Base-by-base conservation (phyloP, 1,140 invertebrate species). In the Alviniconcha marisindica region DNA sequence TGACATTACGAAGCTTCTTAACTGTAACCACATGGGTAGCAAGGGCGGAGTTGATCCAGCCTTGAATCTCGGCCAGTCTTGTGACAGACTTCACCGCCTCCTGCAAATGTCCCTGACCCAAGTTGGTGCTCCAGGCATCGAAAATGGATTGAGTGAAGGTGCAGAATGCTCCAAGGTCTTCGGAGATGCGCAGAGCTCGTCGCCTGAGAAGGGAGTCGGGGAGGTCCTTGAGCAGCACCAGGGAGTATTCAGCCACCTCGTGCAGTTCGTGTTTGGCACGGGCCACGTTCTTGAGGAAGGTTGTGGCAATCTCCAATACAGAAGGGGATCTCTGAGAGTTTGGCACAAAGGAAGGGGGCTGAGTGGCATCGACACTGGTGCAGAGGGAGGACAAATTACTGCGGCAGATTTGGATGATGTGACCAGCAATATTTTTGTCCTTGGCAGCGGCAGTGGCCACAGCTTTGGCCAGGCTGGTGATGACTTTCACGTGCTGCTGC, bases 81-180 rank as follows among this genome's bases (percentile, higher is more conserved):
- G 51, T 54, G 38, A 76, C 73, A 24, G 69, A 33, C 42, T 76
- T 76, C 7, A 76, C 73, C 42, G 42, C 73, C 44, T 76, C 73
- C 73, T 76, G 73, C 36, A 44, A n/a, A 10, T 10, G 24, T 2
- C 18, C 44, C 10, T 5, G 44, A 36, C 73, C 24, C 12, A 24
- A 51, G 2, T n/a, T 54, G 10, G 12, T 5, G 40, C 73, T n/a
- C 73, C 73, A 80, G 5, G 38, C 40, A 10, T 80, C 78, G 21
- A 80, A 66, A 38, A 80, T 69, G 78, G 78, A 80, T 40, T 80
- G 56, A 2, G 60, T n/a, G 60, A 80, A 80, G 60, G 78, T 38
- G 56, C 78, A 80, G 56, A 80, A 80, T 56, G 78, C 60, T 2
- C 36, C 40, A 12, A 80, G 56, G 38, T 80, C 78, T 24, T 80